Conservation (phyloP, 2,888 invertebrate species). For the Metacarcinus magister region DNA sequence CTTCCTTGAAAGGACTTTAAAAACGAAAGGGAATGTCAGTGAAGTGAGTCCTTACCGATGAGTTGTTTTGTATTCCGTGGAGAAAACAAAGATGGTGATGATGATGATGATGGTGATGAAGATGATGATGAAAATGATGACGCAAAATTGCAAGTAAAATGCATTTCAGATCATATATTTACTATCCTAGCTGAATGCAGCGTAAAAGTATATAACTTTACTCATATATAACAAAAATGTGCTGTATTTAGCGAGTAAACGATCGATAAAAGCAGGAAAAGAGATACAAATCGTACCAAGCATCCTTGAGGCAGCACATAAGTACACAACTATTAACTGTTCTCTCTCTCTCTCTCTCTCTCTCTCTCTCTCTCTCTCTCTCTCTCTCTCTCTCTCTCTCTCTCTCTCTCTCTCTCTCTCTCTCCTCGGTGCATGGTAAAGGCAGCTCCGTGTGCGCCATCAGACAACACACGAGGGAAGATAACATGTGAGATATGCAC, state of each 20-base stretch:
- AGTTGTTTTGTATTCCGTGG: not conserved
- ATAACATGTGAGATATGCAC: not conserved
- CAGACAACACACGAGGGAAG: not conserved
- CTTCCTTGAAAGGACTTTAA: conserved; percentile 8
- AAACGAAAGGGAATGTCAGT: not conserved
- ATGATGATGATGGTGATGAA: conserved; percentile 11
- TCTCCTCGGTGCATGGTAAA: not conserved
- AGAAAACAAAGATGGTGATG: not conserved
- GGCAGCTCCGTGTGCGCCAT: not conserved
- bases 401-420: conserved; percentile 29
- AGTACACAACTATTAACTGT: not conserved
- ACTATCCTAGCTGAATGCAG: not conserved
- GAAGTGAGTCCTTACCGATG: not conserved
- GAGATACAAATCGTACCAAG: not conserved
- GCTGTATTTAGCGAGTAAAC: not conserved
- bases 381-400: not conserved
- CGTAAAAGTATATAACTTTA: not conserved
- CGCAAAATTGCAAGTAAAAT: not conserved
- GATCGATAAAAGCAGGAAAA: not conserved
- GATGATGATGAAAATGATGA: not conserved
- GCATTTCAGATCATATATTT: not conserved
- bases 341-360: not conserved
- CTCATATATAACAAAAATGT: not conserved
- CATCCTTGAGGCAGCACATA: not conserved
- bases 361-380: not conserved